Conservation (phyloP, 92 coral and sea anemone species). For the Zoanthus solanderi region DNA sequence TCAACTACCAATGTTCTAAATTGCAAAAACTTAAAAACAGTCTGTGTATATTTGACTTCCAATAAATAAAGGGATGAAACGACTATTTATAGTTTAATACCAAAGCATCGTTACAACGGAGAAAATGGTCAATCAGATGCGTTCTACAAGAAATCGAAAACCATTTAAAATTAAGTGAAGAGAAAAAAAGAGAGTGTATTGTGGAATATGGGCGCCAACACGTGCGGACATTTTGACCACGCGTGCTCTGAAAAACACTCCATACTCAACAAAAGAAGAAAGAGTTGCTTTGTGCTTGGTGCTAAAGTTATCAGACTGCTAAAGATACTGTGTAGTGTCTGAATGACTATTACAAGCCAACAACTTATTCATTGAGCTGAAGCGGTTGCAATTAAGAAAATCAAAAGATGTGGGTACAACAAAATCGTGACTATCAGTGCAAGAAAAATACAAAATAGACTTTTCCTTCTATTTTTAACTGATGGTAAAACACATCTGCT, state of each 20-base stretch:
- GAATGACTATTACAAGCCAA: neutral
- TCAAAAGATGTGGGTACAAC: neutral
- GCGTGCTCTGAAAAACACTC: slow-evolving; percentile 20
- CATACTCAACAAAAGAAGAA: slow-evolving; percentile 10
- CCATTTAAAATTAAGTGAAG: neutral
- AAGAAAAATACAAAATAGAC: neutral
- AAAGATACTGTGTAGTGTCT: neutral
- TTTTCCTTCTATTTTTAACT: neutral
- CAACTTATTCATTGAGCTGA: slow-evolving; percentile 6
- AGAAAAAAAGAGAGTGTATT: slow-evolving; percentile 28
- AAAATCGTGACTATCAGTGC: neutral
- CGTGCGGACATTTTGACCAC: slow-evolving; percentile 24
- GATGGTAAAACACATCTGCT: neutral
- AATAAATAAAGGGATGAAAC: neutral
- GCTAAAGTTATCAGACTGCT: slow-evolving; percentile 25
- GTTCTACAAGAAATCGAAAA: neutral
- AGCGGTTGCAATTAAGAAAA: neutral
- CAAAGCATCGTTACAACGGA: neutral
- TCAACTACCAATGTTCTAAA: neutral
- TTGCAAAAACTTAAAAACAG: neutral
- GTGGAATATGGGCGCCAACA: slow-evolving; percentile 4
- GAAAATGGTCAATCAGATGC: neutral
- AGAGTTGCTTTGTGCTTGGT: slow-evolving; percentile 13
- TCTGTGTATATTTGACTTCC: neutral
- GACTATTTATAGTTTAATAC: neutral